These are phyloP conservation scores for Sebastiscus albofasciatus DNA, from an alignment of 2,797 vertebrate species.

Conservation along the genomic window DNA sequence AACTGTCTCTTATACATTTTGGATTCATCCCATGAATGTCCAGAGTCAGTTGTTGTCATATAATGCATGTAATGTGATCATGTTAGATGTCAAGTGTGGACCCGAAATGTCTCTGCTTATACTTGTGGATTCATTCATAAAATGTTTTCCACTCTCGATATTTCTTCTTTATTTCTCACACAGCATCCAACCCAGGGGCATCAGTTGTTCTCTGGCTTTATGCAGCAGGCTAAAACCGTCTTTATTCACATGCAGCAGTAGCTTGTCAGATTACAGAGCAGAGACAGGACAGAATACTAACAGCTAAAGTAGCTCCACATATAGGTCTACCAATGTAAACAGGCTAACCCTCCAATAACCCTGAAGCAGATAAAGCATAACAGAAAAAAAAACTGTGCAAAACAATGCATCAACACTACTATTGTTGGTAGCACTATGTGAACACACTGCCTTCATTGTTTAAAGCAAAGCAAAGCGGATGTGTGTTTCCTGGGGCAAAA, in stretches of 20 bases:
- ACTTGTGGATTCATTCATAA: constrained; percentile 29
- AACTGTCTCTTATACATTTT: background rate
- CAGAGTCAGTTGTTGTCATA: background rate
- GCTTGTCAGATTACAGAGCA: constrained; percentile 77
- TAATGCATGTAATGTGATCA: no score
- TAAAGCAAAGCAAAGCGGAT: constrained; percentile 69
- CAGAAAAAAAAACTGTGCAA: constrained; percentile 81
- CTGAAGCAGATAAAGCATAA: constrained; percentile 68
- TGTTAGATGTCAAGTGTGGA: background rate
- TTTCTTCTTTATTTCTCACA: constrained; percentile 75
- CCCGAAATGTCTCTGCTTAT: constrained; percentile 6
- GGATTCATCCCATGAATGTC: background rate
- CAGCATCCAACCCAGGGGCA: constrained; percentile 66
- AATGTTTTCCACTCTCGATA: constrained; percentile 38
- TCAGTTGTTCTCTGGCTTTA: constrained; percentile 66
- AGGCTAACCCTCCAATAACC: constrained; percentile 37
- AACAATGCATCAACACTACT: constrained; percentile 79
- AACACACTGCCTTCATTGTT: constrained; percentile 67
- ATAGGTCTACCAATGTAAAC: constrained; percentile 54
- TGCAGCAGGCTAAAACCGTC: constrained; percentile 74
- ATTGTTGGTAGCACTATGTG: constrained; percentile 62
- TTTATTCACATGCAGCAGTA: constrained; percentile 84
- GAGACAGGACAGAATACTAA: constrained; percentile 66
- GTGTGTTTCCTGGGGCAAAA: constrained; percentile 59
- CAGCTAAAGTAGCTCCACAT: constrained; percentile 55